Evolutionary conservation across 2,113 vertebrate species (phyloP), one percentile per base, ranked within the genome.

Genomic region (Drymodes brunneopygia): DNA sequence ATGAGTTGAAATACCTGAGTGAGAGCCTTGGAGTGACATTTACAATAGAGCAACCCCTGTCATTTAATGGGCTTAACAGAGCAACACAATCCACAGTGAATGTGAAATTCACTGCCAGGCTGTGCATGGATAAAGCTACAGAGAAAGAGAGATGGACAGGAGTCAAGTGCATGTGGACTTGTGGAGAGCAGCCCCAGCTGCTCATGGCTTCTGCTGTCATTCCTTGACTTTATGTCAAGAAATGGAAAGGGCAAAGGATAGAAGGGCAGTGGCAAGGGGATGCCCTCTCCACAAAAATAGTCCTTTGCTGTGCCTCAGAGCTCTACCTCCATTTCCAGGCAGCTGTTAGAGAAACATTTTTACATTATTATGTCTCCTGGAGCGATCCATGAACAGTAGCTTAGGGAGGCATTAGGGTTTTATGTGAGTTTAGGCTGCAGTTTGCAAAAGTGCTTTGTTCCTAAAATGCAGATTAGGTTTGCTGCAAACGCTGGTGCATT

Each of bases 341-440:
- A 94, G 86, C 93, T 95, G 87, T 85, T 53, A 86, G 78, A 47
- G 89, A 95, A 91, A 81, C 57, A 73, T 87, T 92, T 92, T 82
- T 53, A 21, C 51, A 61, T 61, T 74, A 2, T 73, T 82, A 22
- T 57, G 42, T 66, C 51, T 92, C 70, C 83, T 89, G 15, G 36
- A 89, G 84, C 5, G 31, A 77, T 82, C 66, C 78, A 73, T 8
- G 3, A 48, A 87, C 48, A 50, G 81, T 10, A 87, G 91, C 84
- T 89, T 40, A 45, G 95, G 93, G 89, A 95, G 62, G 71, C 70
- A 80, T 95, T 94, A 85, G 62, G 38, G 3, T 38, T 94, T 96
- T 80, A 95, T 93, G 70, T 85, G 95, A 91, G 44, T 95, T 95
- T 91, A 72, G 84, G 78, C 29, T 92, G 94, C 78, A 74, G 77